Base-by-base conservation (phyloP, 2,888 invertebrate genomes). In the Cotesia congregata region DNA sequence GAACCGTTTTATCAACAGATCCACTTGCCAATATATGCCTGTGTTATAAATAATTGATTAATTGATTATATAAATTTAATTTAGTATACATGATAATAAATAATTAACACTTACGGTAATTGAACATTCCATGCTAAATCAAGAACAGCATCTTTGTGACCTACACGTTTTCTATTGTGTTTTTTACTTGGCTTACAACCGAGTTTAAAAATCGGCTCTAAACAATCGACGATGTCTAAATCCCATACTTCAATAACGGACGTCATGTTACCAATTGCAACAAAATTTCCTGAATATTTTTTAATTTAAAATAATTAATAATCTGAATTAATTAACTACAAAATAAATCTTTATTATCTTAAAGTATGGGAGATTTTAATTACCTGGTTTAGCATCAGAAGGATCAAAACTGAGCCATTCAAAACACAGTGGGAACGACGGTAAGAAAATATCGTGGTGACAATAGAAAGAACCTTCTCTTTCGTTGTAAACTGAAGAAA, bases 191-290 rank as follows among this genome's bases (percentile, higher is more conserved):
- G 92, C 83, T 94, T 94, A 79, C 92, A 92, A 5, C 96, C 95
- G 39, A 99, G 91, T 82, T 93, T 94, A 86, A 95, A 95, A 0
- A 95, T 94, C 0, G 99, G 97, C 86, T 97, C 97, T 62, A 98
- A 90, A 77, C 95, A 94, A 87, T 98, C 97, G 81, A 98, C 94
- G 77, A 99, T 92, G 90, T 99, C 98, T 65, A 99, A 90, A 90
- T 99, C 98, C 98, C 98, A 99, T n/a, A 99, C 93, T 83, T 97
- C 95, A 76, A 99, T 98, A 64, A 95, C 92, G 0, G 97, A 95
- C 80, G 95, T 94, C 97, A 99, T 98, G 59, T 94, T 94, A 9
- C 98, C 98, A 76, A 98, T 93, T 0, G 98, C 98, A 83, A 97
- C 95, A 83, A 97, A 93, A 89, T 97, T 98, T 17, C 95, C 95